Evolutionary conservation across 2,888 invertebrate species (phyloP).

Genomic region (Rugalucina vietnamica): DNA sequence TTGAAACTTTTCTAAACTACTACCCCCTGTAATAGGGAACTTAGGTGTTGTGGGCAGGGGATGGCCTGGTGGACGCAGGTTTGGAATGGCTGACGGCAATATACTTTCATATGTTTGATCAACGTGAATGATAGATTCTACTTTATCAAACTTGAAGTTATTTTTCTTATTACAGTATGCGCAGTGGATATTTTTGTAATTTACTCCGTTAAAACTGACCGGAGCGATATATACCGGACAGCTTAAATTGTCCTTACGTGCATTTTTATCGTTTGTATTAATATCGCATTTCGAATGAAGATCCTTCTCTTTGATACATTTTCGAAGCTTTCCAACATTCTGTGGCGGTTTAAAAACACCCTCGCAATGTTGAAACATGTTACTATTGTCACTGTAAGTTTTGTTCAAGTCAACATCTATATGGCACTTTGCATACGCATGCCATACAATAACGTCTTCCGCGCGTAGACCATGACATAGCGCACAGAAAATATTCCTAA

Average conservation of each 20-base stretch:
- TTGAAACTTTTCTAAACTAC: no score
- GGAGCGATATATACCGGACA: slow-evolving; percentile 3
- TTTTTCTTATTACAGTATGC: slow-evolving; percentile 1
- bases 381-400: no score
- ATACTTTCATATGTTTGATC: no score
- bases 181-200: not conserved
- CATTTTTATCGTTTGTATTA: not conserved
- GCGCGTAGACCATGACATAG: not conserved
- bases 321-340: not conserved
- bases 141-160: not conserved
- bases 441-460: slow-evolving; percentile 9
- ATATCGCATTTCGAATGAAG: not conserved
- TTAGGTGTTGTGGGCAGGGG: no score
- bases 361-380: not conserved
- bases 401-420: not conserved
- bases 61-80: no score
- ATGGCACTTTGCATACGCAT: not conserved
- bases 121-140: not conserved
- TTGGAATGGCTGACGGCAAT: no score
- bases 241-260: not conserved
- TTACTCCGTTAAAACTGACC: not conserved
- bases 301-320: not conserved
- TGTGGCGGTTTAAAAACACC: not conserved
- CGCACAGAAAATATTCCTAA: slow-evolving; percentile 5
- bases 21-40: no score